Percentiles rank a stretch among this genome's conserved stretches.
phyloP scores from a whole-genome alignment of 2,888 invertebrate genomes.

The Rhogogaster chlorosoma region DNA sequence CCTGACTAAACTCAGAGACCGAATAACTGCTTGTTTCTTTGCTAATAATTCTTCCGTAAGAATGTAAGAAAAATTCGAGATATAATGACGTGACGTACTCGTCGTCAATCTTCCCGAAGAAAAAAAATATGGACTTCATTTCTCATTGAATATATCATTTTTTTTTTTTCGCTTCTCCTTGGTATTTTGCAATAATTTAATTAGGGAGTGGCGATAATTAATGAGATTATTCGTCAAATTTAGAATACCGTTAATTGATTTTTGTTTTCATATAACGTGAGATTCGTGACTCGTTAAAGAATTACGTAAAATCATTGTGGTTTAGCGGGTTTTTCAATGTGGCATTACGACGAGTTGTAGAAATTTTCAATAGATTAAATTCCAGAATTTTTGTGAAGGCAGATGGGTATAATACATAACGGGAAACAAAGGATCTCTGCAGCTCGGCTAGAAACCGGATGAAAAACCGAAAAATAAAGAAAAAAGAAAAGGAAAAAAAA shows the following conservation, averaged over 20 bases:
- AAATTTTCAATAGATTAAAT: neutral
- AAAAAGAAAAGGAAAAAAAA: neutral
- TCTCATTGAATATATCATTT: too few species aligned
- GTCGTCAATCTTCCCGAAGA: neutral
- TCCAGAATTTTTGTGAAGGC: neutral
- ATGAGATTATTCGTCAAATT: too few species aligned
- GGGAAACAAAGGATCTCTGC: neutral
- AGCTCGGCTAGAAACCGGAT: neutral
- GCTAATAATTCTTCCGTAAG: slow-evolving; percentile 13
- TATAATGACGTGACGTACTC: neutral
- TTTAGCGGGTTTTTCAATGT: neutral
- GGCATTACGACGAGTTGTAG: neutral
- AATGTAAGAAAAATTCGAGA: neutral
- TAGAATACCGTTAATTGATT: neutral
- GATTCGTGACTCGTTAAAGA: neutral
- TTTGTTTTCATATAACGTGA: neutral
- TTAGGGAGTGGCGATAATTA: too few species aligned
- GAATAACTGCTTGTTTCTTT: slow-evolving; percentile 30
- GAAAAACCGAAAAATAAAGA: neutral
- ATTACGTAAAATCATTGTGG: neutral
- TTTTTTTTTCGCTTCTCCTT: too few species aligned
- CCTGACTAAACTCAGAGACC: slow-evolving; percentile 2
- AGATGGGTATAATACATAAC: neutral
- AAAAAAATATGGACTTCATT: too few species aligned
- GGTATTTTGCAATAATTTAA: too few species aligned